phyloP scores from a whole-genome alignment of 2,113 vertebrate genomes.

The Bubo scandiacus region DNA sequence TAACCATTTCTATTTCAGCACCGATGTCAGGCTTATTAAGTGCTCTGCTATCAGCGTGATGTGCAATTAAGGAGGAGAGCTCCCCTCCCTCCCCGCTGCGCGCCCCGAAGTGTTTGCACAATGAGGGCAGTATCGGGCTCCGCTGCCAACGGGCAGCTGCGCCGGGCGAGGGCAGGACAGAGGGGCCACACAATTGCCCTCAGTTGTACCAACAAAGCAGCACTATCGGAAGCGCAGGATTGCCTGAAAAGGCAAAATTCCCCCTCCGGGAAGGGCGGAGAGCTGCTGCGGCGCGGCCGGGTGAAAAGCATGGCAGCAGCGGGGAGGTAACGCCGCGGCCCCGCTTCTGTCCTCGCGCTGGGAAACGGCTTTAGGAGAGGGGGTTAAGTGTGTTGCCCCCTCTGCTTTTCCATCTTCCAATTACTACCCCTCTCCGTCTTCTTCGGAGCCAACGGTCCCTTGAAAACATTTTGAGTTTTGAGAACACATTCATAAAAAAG shows the following conservation, averaged over 20 bases:
- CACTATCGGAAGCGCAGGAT: background rate
- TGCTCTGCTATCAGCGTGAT: rapidly evolving
- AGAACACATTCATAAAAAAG: rapidly evolving
- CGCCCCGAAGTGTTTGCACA: background rate
- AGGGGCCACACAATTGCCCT: background rate
- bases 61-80: background rate
- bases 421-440: background rate
- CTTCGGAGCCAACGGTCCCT: rapidly evolving
- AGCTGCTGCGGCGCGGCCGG: rapidly evolving
- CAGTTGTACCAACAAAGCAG: background rate
- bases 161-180: background rate
- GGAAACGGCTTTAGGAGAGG: rapidly evolving
- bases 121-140: background rate
- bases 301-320: rapidly evolving
- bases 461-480: background rate
- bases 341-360: rapidly evolving
- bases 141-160: background rate
- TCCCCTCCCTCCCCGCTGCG: background rate
- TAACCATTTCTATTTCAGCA: background rate
- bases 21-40: background rate
- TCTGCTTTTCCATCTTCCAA: rapidly evolving
- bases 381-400: no score
- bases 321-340: rapidly evolving
- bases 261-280: rapidly evolving
- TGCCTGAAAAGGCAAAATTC: background rate